A percentile compares a stretch with the other conserved stretches of the same genome.
Conservation (phyloP, 35 echinoderm and acorn worm genomes). For the Ptychodera flava region DNA sequence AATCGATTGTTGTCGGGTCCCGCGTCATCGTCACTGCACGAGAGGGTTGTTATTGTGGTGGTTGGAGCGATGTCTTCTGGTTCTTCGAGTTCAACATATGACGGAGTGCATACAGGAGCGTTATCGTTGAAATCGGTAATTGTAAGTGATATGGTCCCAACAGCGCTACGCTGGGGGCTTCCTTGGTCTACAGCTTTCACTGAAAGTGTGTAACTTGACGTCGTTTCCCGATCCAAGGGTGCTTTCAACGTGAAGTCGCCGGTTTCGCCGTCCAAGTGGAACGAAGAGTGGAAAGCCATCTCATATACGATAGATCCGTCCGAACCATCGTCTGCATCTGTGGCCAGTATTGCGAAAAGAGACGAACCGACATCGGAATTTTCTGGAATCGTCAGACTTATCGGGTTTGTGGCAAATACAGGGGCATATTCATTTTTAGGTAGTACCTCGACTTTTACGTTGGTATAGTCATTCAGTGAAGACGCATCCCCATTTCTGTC, state of each 20-base stretch:
- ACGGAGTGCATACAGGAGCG: not conserved
- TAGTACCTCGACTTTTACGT: not conserved
- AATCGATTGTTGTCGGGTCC: not conserved
- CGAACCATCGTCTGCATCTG: not conserved
- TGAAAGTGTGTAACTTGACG: not conserved
- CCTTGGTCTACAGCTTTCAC: not conserved
- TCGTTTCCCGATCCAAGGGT: not conserved
- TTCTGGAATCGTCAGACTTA: not conserved
- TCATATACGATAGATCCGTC: not conserved
- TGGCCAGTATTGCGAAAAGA: not conserved
- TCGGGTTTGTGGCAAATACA: not conserved
- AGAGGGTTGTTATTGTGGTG: not conserved
- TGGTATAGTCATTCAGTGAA: not conserved
- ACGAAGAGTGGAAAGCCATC: not conserved
- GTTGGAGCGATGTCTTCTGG: not conserved
- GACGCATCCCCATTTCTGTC: not conserved
- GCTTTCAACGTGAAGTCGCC: not conserved
- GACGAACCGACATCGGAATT: not conserved
- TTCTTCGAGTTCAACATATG: not conserved
- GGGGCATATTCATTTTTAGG: not conserved
- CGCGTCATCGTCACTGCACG: not conserved
- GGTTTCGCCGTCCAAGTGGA: not conserved
- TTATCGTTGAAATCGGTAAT: not conserved
- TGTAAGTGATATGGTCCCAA: not conserved
- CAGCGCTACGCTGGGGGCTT: not conserved